phyloP scores from a whole-genome alignment of 2,888 invertebrate species.

The Bursaphelenchus okinawaensis region DNA sequence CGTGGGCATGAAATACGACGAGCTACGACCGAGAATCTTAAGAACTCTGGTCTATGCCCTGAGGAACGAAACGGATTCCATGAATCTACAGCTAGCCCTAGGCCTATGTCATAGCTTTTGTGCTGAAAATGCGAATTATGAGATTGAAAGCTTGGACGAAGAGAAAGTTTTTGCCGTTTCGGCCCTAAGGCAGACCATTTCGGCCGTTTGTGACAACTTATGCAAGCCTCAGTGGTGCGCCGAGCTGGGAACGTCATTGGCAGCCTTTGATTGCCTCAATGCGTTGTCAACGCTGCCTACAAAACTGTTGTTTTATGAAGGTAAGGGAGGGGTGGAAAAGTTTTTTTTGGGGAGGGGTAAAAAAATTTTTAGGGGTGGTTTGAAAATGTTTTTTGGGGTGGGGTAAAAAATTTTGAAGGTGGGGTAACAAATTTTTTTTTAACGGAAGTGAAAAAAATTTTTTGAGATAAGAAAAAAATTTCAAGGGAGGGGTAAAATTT shows the following conservation, averaged over 20 bases:
- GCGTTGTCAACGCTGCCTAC: conserved; percentile 44
- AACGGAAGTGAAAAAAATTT: too few relatives aligned
- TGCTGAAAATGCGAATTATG: conserved; percentile 1
- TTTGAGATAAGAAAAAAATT: too few relatives aligned
- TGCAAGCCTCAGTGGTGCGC: conserved; percentile 41
- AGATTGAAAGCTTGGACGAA: background rate
- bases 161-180: conserved; percentile 34
- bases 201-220: conserved; percentile 53
- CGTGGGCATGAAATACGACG: conserved; percentile 61
- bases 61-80: conserved; percentile 76
- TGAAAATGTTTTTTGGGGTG: too few relatives aligned
- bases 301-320: conserved; percentile 6
- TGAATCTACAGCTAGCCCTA: conserved; percentile 79
- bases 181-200: conserved; percentile 46
- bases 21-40: conserved; percentile 71
- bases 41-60: conserved; percentile 72
- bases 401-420: too few relatives aligned
- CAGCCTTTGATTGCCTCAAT: conserved; percentile 52
- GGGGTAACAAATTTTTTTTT: too few relatives aligned
- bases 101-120: conserved; percentile 17
- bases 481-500: too few relatives aligned
- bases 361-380: background rate
- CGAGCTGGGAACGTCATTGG: conserved; percentile 37
- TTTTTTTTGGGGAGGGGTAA: background rate
- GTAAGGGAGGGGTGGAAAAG: too few relatives aligned